Evolutionary conservation across 2,888 invertebrate genomes (phyloP), one percentile per base, ranked within the genome.

Genomic region (Eristalinus aeneus): DNA sequence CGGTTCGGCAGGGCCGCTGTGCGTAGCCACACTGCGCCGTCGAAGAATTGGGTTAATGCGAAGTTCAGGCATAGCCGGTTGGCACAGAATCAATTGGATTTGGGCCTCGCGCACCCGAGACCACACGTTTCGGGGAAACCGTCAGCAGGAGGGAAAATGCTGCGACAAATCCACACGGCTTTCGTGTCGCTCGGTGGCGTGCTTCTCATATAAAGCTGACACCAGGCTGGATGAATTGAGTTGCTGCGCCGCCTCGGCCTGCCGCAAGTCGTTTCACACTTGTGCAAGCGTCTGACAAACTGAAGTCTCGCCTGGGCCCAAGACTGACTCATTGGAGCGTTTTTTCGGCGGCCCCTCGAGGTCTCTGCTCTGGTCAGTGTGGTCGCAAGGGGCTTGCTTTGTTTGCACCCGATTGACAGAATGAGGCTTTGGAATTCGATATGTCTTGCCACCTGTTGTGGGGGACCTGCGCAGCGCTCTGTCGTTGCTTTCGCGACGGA

Each of bases 191-290:
- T 39, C 56, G 16, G 39, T 54, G 53, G 54, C 61, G 73, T 53
- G 81, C 23, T 78, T 64, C 73, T 83, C 34, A 64, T 73, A 78
- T 46, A 68, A 78, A 72, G 22, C 64, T 84, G 74, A 79, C 79
- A 75, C 32, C 64, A 36, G 23, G 16, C 46, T 16, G 22, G 36
- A 11, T 58, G 72, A 71, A 77, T 73, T 76, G 73, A 85, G 76
- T 74, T 86, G 85, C 72, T 78, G 80, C 58, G 60, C 71, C 46
- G 80, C 58, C 53, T 65, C 46, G 22, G 76, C 64, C 72, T 65
- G 82, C 72, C 81, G 74, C 85, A 86, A 82, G 76, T 82, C 69
- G 77, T 81, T 77, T 86, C 81, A 86, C 85, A 86, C 81, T 86
- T 56, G 22, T 80, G 75, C 63, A 64, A 34, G 53, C 46, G 64